Evolutionary conservation across 2,113 vertebrate species (phyloP).

Genomic region (Percopsis transmontana): DNA sequence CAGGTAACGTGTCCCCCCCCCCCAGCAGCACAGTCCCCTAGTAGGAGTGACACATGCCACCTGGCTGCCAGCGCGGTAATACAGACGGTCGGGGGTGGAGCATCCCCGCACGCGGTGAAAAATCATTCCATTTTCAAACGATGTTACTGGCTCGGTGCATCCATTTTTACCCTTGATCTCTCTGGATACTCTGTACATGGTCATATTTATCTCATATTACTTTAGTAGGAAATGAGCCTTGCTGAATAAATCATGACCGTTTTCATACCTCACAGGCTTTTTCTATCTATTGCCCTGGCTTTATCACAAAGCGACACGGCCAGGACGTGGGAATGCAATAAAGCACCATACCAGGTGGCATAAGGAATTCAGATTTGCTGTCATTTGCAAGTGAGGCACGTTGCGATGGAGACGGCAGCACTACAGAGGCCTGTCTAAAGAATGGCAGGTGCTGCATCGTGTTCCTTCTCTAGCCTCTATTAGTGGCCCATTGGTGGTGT

Average conservation of each 20-base stretch:
- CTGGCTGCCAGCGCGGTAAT: constrained; percentile 39
- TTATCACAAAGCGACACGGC: constrained; percentile 74
- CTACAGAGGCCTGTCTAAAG: constrained; percentile 60
- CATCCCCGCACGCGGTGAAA: constrained; percentile 31
- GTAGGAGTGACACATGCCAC: constrained; percentile 57
- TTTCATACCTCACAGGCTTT: constrained; percentile 68
- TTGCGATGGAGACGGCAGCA: constrained; percentile 58
- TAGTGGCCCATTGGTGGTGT: constrained; percentile 66
- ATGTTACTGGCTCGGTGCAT: constrained; percentile 61
- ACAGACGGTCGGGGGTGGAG: too few species aligned
- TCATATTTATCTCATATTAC: constrained; percentile 80
- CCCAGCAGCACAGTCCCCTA: not conserved
- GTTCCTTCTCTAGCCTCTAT: constrained; percentile 53
- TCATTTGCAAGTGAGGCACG: constrained; percentile 75
- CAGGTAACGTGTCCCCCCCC: constrained; percentile 71
- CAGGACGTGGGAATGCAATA: constrained; percentile 68
- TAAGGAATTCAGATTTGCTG: constrained; percentile 71
- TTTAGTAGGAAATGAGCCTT: constrained; percentile 76
- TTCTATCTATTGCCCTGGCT: constrained; percentile 67
- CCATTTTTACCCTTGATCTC: constrained; percentile 76
- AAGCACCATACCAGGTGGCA: constrained; percentile 66
- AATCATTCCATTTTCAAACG: constrained; percentile 74
- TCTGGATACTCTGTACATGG: constrained; percentile 64
- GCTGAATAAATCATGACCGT: constrained; percentile 77
- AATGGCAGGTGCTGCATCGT: constrained; percentile 74